Percentiles rank a stretch among this genome's conserved stretches.
Evolutionary conservation across 2,113 vertebrate species (phyloP).

Genomic region (rabbit (Oryctolagus cuniculus)): DNA sequence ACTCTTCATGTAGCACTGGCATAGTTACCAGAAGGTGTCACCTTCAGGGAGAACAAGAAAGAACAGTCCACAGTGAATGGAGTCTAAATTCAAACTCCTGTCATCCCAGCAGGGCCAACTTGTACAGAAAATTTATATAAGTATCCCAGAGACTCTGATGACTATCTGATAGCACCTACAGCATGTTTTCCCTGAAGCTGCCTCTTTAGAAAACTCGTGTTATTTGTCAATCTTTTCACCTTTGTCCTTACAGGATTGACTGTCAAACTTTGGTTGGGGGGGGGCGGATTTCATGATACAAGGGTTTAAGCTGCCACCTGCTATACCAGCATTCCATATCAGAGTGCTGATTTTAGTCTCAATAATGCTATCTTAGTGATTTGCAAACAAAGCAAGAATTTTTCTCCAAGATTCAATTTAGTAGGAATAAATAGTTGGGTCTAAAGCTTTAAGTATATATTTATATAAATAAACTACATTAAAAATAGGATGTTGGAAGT

Average conservation of each 20-base stretch:
- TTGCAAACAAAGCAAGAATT: slow-evolving; percentile 53
- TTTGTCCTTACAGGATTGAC: not conserved
- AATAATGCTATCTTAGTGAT: slow-evolving; percentile 4
- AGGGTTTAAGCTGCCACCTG: too few species aligned
- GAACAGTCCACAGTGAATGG: not conserved
- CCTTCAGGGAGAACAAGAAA: not conserved
- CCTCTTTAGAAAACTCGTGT: not conserved
- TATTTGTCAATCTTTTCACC: not conserved
- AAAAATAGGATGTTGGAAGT: slow-evolving; percentile 34
- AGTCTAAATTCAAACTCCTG: not conserved
- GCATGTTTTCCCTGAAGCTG: not conserved
- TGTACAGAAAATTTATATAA: slow-evolving; percentile 17
- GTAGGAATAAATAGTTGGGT: slow-evolving; percentile 25
- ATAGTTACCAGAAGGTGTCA: not conserved
- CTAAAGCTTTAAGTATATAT: not conserved
- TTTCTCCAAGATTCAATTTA: slow-evolving; percentile 30
- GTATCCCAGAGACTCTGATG: not conserved
- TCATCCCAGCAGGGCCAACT: not conserved
- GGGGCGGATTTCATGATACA: too few species aligned
- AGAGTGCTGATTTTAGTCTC: not conserved
- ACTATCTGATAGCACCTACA: not conserved
- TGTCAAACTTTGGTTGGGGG: not conserved
- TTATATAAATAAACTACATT: slow-evolving; percentile 36
- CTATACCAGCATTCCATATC: too few species aligned
- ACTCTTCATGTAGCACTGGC: not conserved